Conservation (phyloP, 2,888 invertebrate species). For the Hydrotaea diabolus region DNA sequence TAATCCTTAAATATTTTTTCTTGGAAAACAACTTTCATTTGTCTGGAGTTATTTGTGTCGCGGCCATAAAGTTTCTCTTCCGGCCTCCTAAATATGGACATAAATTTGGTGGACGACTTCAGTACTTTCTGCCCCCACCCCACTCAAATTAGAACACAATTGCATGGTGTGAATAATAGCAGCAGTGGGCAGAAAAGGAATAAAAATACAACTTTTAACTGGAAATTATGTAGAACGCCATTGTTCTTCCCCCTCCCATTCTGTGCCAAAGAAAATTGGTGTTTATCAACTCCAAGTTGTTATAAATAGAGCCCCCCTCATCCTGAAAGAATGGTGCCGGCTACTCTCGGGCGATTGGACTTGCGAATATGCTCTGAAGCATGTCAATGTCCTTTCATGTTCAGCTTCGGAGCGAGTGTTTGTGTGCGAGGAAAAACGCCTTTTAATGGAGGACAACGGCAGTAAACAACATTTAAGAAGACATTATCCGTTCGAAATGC, state of each 20-base stretch:
- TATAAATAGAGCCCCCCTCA: background rate
- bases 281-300: background rate
- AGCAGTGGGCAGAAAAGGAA: background rate
- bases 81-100: background rate
- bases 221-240: constrained; percentile 9
- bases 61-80: background rate
- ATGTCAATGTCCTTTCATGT: constrained; percentile 58
- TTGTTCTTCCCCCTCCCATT: background rate
- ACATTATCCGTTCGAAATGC: constrained; percentile 26
- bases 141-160: background rate
- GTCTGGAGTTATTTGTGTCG: background rate
- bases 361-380: constrained; percentile 35
- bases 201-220: constrained; percentile 3
- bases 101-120: background rate
- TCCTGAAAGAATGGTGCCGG: background rate
- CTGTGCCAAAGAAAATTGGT: background rate
- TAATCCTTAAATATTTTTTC: background rate
- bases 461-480: constrained; percentile 59
- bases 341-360: background rate
- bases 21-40: background rate
- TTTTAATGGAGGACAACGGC: constrained; percentile 59
- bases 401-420: background rate
- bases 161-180: background rate
- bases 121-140: background rate
- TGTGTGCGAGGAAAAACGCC: constrained; percentile 44